These are phyloP conservation scores for Drosophila pseudotakahashii DNA, from an alignment of 2,888 invertebrate species.

Conservation along the genomic window DNA sequence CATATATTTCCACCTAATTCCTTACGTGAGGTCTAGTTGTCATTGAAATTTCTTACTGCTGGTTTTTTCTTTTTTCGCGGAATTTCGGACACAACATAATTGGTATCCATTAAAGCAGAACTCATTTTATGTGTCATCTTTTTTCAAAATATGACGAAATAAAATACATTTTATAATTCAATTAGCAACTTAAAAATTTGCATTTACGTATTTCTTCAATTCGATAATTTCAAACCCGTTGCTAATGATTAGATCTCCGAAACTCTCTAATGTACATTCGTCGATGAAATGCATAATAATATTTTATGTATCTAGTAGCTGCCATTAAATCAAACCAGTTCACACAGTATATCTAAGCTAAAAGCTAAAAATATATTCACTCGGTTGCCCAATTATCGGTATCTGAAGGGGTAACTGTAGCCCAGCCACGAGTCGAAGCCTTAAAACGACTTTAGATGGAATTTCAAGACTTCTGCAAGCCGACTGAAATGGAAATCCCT, in stretches of 20 bases:
- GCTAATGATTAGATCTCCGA: background rate
- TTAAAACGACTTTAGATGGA: conserved; percentile 4
- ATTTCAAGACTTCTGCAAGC: conserved; percentile 20
- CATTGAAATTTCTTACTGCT: background rate
- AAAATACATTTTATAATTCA: background rate
- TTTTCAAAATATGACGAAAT: conserved; percentile 1
- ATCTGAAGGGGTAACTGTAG: conserved; percentile 7
- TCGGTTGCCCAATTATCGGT: background rate
- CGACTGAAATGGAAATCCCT: conserved; percentile 3
- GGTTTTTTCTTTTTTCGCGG: background rate
- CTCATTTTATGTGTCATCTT: background rate
- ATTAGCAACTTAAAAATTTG: background rate
- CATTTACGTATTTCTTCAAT: background rate
- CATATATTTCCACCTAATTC: conserved; percentile 1
- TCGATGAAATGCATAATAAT: background rate
- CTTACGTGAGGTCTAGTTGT: background rate
- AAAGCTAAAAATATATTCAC: background rate
- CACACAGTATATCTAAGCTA: background rate
- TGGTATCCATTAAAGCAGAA: background rate
- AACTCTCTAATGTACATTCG: background rate
- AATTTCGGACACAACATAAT: background rate
- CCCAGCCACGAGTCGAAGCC: background rate
- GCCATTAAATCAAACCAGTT: conserved; percentile 6
- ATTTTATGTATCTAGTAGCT: background rate
- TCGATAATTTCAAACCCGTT: conserved; percentile 8